Base-by-base conservation (phyloP, 2,113 vertebrate genomes). In the Spea multiplicata region DNA sequence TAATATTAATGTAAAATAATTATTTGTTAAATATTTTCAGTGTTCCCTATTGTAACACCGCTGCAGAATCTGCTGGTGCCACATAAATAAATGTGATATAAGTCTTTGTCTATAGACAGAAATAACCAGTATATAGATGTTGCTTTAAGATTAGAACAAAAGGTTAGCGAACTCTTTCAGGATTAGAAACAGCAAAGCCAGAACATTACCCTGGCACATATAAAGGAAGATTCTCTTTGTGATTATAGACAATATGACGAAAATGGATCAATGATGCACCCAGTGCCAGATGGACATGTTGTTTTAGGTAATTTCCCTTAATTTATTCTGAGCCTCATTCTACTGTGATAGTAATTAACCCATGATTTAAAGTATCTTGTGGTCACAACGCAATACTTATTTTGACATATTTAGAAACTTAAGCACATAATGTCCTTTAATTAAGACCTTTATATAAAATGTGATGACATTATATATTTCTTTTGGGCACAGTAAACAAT, bases 331-430 rank as follows among this genome's bases (percentile, higher is more conserved):
- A 76, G 48, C 65, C 57, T 76, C 65, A 57, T 46, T 66, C 67
- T 59, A 69, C 12, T 68, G 74, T 61, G 30, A 76, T 59, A 50
- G 65, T 76, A 44, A 68, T 76, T 76, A 76, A 76, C 74, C 67
- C 57, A 45, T 76, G 66, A 66, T 66, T 69, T 67, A 69, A 66
- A 66, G 59, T 44, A 67, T 76, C 68, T 49, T 59, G 55, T 61
- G 53, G 66, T 68, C 46, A 52, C 67, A 68, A 45, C 55, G 55
- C 66, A 66, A 55, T 53, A 66, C 64, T 66, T 66, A 49, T 49
- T 66, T 49, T 75, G 74, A 66, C 74, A 75, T 66, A 67, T 67
- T 49, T 13, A 66, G 48, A n/a, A 75, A 75, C 66, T 13, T 75
- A 49, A 46, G 53, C 7, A n/a, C 74, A 75, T 66, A 75, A 75